Evolutionary conservation across 2,888 invertebrate genomes (phyloP), one percentile per base, ranked within the genome.

Genomic region (Drosophila gaucha): DNA sequence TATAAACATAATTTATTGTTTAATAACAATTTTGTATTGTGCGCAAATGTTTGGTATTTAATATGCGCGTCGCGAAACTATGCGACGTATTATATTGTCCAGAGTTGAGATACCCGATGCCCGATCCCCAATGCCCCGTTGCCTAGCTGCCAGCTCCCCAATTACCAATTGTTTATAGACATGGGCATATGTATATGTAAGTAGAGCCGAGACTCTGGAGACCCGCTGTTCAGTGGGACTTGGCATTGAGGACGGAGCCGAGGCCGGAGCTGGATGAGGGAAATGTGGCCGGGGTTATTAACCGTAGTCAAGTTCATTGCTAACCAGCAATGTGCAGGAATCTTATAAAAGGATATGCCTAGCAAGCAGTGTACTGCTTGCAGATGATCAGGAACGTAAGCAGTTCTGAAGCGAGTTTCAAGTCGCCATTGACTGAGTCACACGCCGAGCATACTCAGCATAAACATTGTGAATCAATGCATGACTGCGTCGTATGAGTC

Each of bases 1-100:
- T 24, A 74, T 60, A 67, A 85, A 85, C 88, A 87, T 87, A 87
- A 80, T 80, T 80, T 87, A 85, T 80, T 73, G 78, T 78, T 85
- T 80, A 57, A 80, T 80, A 86, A 67, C 49, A 51, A 47, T 66
- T 65, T 56, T 43, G 56, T 26, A 38, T 59, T 75, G 80, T 67
- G 47, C 76, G 80, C 77, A 76, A 76, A 65, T 59, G 51, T 55
- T 41, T 38, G 38, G 51, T 46, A 68, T 65, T 80, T 70, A 68
- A 70, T 80, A 80, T 80, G 88, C 86, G 62, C 41, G 43, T 6
- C 85, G 67, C 67, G 59, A 57, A 68, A 60, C 80, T 67, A 65
- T 79, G 77, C 67, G 72, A 65, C 77, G 73, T 50, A 66, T 59
- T 65, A 77, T 31, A n/a, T 47, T 72, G 30, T 24, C 44, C 66